Base-by-base conservation (phyloP, 2,113 vertebrate species). In the Pipra filicauda region DNA sequence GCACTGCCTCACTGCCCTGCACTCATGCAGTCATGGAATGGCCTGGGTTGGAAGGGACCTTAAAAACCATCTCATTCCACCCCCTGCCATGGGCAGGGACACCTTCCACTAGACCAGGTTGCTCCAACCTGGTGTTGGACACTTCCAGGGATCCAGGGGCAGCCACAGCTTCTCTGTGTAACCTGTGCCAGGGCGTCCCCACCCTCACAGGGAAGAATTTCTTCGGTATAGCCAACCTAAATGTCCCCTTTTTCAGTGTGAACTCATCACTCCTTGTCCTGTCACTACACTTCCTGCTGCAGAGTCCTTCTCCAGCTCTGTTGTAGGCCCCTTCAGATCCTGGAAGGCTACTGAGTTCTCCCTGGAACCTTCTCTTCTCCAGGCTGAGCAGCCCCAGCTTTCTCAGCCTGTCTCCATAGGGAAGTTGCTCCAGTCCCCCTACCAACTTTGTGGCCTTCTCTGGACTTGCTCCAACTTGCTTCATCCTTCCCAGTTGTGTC, bases 1-100 rank as follows among this genome's bases (percentile, higher is more conserved):
- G 37, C 2, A 1, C n/a, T 77, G 57, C 52, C n/a, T 78, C 3
- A 2, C 46, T 4, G 0, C 23, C 59, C 31, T 44, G 21, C 10
- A 8, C 26, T 81, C 6, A 8, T 37, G 23, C 55, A 75, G 74
- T 75, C 28, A 22, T 24, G n/a, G 46, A 13, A 54, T 54, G 15
- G 8, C 69, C 48, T 35, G 26, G 14, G 4, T 48, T 55, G 41
- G 31, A 76, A 76, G 21, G 14, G 21, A 27, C 31, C 8, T 55
- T 62, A 31, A 55, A 62, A 48, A 31, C 46, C 11, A 35, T 41
- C 13, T 21, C 30, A 6, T 61, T 18, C n/a, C 14, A 39, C 16
- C 13, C 19, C 7, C 16, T 69, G 30, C 28, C 15, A 31, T 15
- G 14, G 16, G 14, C 8, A 35, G 28, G 26, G 26, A 27, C 31